Conservation (phyloP, 1,140 invertebrate species). For the Delia radicum region DNA sequence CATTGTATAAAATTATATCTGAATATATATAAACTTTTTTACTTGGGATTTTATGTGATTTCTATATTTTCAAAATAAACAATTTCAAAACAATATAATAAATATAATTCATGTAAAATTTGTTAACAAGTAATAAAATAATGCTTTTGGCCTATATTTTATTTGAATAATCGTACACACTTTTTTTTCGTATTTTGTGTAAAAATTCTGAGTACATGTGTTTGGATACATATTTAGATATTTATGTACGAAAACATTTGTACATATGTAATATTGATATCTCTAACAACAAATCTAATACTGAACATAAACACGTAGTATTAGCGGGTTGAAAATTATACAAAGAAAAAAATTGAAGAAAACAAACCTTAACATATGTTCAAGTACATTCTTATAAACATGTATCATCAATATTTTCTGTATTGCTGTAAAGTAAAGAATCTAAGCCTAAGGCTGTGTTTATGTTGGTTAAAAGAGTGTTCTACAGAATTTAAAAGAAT, state of each 20-base stretch:
- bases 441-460: background rate
- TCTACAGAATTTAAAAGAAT: too few species aligned
- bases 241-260: background rate
- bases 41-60: too few species aligned
- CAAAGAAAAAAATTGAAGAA: background rate
- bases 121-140: background rate
- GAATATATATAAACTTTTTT: too few species aligned
- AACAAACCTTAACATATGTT: background rate
- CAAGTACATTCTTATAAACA: slow-evolving; percentile 4
- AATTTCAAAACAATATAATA: background rate
- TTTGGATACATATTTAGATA: background rate
- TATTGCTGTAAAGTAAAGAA: background rate
- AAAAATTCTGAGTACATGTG: background rate
- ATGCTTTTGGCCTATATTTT: background rate
- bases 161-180: background rate
- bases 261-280: background rate
- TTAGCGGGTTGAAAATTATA: slow-evolving; percentile 10
- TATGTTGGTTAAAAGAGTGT: background rate
- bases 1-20: too few species aligned
- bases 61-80: too few species aligned
- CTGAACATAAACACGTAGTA: slow-evolving; percentile 8
- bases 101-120: background rate
- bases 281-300: slow-evolving; percentile 12
- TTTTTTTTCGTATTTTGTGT: background rate
- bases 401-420: background rate